Evolutionary conservation across 1,140 invertebrate species (phyloP), one percentile per base, ranked within the genome.

Genomic region (Doryteuthis pealeii): DNA sequence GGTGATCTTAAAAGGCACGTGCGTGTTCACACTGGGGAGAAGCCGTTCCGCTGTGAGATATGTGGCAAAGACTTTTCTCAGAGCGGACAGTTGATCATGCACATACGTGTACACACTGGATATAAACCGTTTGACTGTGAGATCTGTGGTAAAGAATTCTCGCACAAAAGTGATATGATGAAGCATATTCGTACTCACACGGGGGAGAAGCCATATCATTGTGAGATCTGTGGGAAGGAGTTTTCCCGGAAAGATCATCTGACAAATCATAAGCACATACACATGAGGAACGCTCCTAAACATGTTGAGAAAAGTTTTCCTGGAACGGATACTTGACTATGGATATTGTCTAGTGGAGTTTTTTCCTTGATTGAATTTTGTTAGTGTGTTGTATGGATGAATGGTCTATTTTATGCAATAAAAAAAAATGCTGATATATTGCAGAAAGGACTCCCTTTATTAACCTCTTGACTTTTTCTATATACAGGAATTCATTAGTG

Each of bases 201-300:
- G 14, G 76, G 73, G n/a, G 66, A 71, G 26, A 79, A 73, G 58
- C 78, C 78, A 31, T 73, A 70, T 75, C 54, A 40, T 3, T 78
- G 77, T 72, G 65, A 67, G 26, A 67, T 74, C 14, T 78, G 77
- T 76, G 26, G 33, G 1, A 74, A 73, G 26, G 15, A 58, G 2
- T 78, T 78, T 43, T 62, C 49, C 15, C 43, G 65, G 4, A 40
- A 43, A 10, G n/a, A 58, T 22, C 35, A 26, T 18, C 69, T 78
- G 26, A 40, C 35, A 22, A 32, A 65, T 32, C 77, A 78, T 35
- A 67, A 35, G 14, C 62, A 30, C 77, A 78, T 33, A 69, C 71
- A 15, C 40, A 67, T 6, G 70, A 71, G 30, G 58, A 72, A 35
- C 72, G 74, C 10, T 74, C 68, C 35, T 33, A 70, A 15, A 54